Conservation (phyloP, 2,113 vertebrate genomes). For the Tetrax tetrax region DNA sequence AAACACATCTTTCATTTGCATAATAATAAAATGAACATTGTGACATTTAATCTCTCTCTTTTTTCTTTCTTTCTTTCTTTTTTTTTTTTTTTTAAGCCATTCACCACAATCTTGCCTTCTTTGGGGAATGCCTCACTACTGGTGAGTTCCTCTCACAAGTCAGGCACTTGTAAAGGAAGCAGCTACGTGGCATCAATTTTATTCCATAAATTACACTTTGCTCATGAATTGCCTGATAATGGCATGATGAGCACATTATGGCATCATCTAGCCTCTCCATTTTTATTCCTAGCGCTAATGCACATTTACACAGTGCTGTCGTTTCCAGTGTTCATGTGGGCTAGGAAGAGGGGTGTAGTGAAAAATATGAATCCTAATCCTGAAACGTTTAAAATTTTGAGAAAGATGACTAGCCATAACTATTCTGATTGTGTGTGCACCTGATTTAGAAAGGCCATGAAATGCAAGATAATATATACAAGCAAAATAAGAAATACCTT, state of each 20-base stretch:
- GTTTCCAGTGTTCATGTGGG: background rate
- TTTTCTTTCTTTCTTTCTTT: background rate
- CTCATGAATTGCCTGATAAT: background rate
- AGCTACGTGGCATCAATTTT: background rate
- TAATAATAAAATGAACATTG: background rate
- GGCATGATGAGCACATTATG: background rate
- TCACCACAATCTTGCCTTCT: background rate
- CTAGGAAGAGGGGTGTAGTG: background rate
- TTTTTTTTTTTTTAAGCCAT: background rate
- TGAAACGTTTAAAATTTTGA: background rate
- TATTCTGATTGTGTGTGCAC: background rate
- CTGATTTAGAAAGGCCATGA: background rate
- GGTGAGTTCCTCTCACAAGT: background rate
- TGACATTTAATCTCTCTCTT: background rate
- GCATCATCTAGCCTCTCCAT: background rate
- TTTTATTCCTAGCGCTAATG: background rate
- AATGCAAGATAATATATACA: background rate
- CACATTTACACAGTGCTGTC: background rate
- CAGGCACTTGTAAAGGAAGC: background rate
- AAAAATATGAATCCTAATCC: background rate
- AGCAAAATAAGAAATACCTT: background rate
- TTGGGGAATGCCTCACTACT: background rate
- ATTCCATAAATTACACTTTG: background rate
- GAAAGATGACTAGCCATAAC: background rate
- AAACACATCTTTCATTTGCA: background rate